Conservation (phyloP, 2,888 invertebrate genomes). For the Xestia xanthographa region DNA sequence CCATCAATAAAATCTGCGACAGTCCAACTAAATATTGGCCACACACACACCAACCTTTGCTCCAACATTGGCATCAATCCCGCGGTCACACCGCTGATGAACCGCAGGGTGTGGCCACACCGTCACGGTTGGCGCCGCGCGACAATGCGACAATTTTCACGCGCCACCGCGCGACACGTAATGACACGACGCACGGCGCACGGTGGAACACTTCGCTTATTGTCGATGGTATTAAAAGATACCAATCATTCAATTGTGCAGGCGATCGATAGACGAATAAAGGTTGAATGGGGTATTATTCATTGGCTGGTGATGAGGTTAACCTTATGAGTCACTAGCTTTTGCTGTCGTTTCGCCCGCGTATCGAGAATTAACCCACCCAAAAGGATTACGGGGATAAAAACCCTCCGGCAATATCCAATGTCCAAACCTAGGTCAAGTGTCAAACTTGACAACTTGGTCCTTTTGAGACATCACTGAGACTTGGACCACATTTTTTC, state of each 20-base stretch:
- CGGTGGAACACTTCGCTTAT: conserved; percentile 68
- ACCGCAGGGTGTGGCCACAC: conserved; percentile 75
- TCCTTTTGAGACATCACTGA: not conserved
- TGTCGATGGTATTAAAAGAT: conserved; percentile 63
- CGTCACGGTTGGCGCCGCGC: conserved; percentile 75
- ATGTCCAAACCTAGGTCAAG: not conserved
- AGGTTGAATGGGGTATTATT: conserved; percentile 28
- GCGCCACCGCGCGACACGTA: conserved; percentile 70
- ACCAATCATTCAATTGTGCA: conserved; percentile 64
- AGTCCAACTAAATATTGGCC: conserved; percentile 15
- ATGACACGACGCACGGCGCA: conserved; percentile 67
- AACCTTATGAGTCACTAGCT: conserved; percentile 1
- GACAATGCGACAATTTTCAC: conserved; percentile 78
- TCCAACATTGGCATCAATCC: conserved; percentile 36
- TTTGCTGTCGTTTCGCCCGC: not conserved
- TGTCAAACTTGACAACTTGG: not conserved
- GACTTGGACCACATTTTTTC: not conserved
- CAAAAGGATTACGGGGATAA: not conserved
- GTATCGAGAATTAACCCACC: not conserved
- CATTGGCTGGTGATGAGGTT: conserved; percentile 42
- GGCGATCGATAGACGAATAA: conserved; percentile 53
- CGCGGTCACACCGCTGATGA: conserved; percentile 61
- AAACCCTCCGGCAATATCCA: no score
- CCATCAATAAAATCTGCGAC: not conserved
- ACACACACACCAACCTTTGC: conserved; percentile 8